These are phyloP conservation scores for Cheilosia vernalis DNA, from an alignment of 2,888 invertebrate species.

Conservation along the genomic window DNA sequence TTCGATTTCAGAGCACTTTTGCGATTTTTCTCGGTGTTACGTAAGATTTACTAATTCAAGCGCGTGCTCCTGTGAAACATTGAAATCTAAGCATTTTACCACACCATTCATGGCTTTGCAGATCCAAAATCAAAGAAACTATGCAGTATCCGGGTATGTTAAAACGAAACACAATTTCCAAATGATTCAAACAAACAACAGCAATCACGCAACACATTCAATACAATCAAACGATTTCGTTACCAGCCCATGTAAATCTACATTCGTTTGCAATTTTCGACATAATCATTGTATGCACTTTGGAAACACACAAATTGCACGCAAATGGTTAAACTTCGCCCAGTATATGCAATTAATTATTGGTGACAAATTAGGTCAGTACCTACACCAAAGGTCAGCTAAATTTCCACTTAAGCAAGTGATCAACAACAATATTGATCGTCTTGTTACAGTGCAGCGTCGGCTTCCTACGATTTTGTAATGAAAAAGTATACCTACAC, in stretches of 20 bases:
- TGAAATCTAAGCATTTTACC: background rate
- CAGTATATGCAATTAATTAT: conserved; percentile 29
- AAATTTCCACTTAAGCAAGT: conserved; percentile 50
- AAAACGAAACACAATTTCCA: no score
- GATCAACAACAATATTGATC: conserved; percentile 22
- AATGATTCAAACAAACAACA: no score
- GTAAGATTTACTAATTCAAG: no score
- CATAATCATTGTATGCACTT: background rate
- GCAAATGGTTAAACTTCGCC: conserved; percentile 11
- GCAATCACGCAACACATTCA: background rate
- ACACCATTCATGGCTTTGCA: background rate
- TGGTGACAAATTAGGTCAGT: conserved; percentile 50
- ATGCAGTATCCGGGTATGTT: no score
- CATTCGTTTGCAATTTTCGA: background rate
- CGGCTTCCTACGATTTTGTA: conserved; percentile 8
- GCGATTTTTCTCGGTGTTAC: no score
- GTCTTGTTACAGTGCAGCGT: conserved; percentile 17
- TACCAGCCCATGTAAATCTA: background rate
- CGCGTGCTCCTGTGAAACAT: background rate
- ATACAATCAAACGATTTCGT: background rate
- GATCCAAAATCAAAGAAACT: background rate
- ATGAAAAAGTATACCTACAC: background rate
- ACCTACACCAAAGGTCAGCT: conserved; percentile 48
- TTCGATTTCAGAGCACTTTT: no score
- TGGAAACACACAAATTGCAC: conserved; percentile 12